Conservation (phyloP, 2,888 invertebrate species). For the Idaea aversata region DNA sequence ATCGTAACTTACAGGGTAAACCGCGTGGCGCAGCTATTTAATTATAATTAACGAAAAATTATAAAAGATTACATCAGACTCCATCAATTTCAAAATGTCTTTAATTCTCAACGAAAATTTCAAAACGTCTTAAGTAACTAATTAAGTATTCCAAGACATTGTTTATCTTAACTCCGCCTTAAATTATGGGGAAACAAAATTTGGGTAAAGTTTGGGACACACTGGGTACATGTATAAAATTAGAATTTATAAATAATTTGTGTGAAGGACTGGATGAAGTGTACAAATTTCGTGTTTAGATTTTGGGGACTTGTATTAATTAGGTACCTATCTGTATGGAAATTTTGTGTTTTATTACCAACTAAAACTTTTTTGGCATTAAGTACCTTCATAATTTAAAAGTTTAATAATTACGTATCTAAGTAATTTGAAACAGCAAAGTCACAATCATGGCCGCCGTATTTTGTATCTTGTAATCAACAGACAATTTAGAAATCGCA, state of each 20-base stretch:
- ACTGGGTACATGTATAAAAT: slow-evolving; percentile 17
- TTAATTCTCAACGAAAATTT: background rate
- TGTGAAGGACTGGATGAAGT: slow-evolving; percentile 9
- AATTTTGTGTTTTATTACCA: background rate
- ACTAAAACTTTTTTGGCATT: too few relatives aligned
- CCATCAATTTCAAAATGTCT: background rate
- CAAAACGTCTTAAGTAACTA: slow-evolving; percentile 21
- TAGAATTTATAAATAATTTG: slow-evolving; percentile 29
- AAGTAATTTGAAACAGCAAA: too few relatives aligned
- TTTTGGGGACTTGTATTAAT: background rate
- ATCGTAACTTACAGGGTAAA: too few relatives aligned
- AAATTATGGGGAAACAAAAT: slow-evolving; percentile 41
- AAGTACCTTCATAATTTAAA: too few relatives aligned
- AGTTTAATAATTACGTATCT: too few relatives aligned
- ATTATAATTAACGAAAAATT: background rate
- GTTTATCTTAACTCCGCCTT: slow-evolving; percentile 43
- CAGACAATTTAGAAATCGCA: too few relatives aligned
- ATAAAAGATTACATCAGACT: background rate
- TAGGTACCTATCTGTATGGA: background rate
- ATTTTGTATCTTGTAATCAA: too few relatives aligned
- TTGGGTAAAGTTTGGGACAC: slow-evolving; percentile 27
- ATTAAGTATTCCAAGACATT: slow-evolving; percentile 47
- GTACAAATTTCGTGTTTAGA: slow-evolving; percentile 5
- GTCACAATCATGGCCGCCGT: too few relatives aligned
- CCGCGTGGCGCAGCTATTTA: background rate